These are phyloP conservation scores for Squalus acanthias DNA, from an alignment of 2,797 vertebrate species.

Conservation along the genomic window DNA sequence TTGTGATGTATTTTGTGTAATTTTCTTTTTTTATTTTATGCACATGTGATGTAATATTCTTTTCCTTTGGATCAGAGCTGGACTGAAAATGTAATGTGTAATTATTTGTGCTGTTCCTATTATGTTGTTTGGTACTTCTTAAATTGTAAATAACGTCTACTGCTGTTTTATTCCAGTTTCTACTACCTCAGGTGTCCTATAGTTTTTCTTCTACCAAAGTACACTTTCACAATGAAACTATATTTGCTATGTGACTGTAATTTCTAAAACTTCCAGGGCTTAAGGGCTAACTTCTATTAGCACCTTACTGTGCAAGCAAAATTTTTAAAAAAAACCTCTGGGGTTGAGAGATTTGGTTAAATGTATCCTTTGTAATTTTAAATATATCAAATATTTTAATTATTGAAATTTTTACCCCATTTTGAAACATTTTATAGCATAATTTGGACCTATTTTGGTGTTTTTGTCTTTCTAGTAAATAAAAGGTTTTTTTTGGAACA, in stretches of 20 bases:
- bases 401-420: constrained; percentile 78
- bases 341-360: constrained; percentile 80
- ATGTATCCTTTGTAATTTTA: constrained; percentile 81
- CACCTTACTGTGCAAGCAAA: constrained; percentile 83
- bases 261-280: constrained; percentile 82
- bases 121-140: constrained; percentile 79
- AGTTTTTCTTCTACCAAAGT: constrained; percentile 90
- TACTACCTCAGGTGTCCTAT: constrained; percentile 90
- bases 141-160: constrained; percentile 76
- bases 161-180: constrained; percentile 85
- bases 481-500: constrained; percentile 71
- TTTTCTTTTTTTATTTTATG: constrained; percentile 58
- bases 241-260: constrained; percentile 76
- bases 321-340: constrained; percentile 67
- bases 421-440: constrained; percentile 81
- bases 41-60: constrained; percentile 73
- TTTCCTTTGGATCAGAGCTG: constrained; percentile 81
- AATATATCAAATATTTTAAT: constrained; percentile 83
- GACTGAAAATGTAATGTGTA: constrained; percentile 77
- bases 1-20: constrained; percentile 59
- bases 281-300: constrained; percentile 83
- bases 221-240: constrained; percentile 77
- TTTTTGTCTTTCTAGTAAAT: constrained; percentile 83
- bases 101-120: constrained; percentile 71
- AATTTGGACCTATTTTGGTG: constrained; percentile 83